Evolutionary conservation across 2,113 vertebrate genomes (phyloP), one percentile per base, ranked within the genome.

Genomic region (Gymnocephalus cernua): DNA sequence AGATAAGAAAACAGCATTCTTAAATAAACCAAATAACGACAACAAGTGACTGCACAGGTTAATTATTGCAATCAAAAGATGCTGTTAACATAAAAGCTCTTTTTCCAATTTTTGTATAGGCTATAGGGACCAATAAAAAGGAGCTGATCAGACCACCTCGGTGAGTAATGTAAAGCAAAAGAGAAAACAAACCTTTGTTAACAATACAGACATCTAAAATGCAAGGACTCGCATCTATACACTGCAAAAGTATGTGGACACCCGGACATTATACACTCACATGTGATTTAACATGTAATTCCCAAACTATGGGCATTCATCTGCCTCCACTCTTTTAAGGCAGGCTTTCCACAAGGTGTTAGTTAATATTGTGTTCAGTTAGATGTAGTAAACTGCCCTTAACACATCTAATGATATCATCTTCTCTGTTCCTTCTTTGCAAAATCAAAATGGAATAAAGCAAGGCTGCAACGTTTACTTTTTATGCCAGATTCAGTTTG

Each of bases 1-100:
- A 41, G 61, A 75, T 75, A 65, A 75, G 50, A 76, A n/a, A 65
- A 45, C 38, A 45, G 74, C 38, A 29, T 65, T 56, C 38, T 65
- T 66, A 66, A 76, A 57, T 66, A n/a, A 65, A 56, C 50, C 38
- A 65, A 65, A 76, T 56, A 23, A 54, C 35, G 48, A 57, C 74
- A 65, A 18, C 2, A 2, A 63, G 53, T 3, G 59, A 44, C 51
- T 14, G 23, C 18, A 18, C 32, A 27, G 50, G 35, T 45, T n/a
- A 16, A 56, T 65, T 29, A 65, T 56, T 44, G n/a, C 32, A 41
- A 12, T 41, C 29, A 25, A 27, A 74, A 18, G 32, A 51, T 25
- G 29, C 7, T 21, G 1, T 61, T n/a, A 61, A 48, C 56, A 35
- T 32, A 61, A 32, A 61, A 15, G 69, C 41, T 58, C 3, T n/a